Base-by-base conservation (phyloP, 2,113 vertebrate species). In the Larimichthys crocea region DNA sequence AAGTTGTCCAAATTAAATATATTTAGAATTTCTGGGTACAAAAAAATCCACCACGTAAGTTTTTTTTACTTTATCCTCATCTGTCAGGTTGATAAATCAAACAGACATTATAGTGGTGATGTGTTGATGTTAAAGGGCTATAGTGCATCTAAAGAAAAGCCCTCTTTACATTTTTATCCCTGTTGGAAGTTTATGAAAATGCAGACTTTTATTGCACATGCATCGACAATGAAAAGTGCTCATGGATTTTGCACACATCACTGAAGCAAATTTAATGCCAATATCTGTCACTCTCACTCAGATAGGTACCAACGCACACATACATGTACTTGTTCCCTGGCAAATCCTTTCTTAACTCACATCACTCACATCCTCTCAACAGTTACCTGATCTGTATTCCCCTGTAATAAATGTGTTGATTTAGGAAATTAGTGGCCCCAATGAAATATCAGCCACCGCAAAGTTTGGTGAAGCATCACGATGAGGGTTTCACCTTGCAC, bases 241-340 rank as follows among this genome's bases (percentile, higher is more conserved):
- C 69, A 59, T 75, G 35, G 67, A 79, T 73, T 87, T 68, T 64
- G 26, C 52, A 77, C 83, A 88, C 74, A 84, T 60, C 69, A 69
- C 82, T 77, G 59, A 59, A 86, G 82, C 68, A 72, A 69, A 78
- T 86, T 78, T 84, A 85, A 77, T 82, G 72, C 48, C 24, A 50
- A 24, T 57, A 62, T 46, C 26, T 59, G 40, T 69, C 10, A 0
- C 57, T 48, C 64, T 80, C 40, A 42, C 46, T 65, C 76, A 55
- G 14, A 57, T 10, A 19, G 6, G 7, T 17, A 22, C 49, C 16
- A 22, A 24, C 10, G 0, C 24, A 46, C 46, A 50, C 15, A 57
- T 8, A 68, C 42, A 52, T 61, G 17, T 20, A 44, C 29, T 20
- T 20, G 35, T 53, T 26, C 44, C 17, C 53, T 73, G 16, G 53